These are phyloP conservation scores for Mionectes macconnelli DNA, from an alignment of 2,113 vertebrate genomes.

Conservation along the genomic window DNA sequence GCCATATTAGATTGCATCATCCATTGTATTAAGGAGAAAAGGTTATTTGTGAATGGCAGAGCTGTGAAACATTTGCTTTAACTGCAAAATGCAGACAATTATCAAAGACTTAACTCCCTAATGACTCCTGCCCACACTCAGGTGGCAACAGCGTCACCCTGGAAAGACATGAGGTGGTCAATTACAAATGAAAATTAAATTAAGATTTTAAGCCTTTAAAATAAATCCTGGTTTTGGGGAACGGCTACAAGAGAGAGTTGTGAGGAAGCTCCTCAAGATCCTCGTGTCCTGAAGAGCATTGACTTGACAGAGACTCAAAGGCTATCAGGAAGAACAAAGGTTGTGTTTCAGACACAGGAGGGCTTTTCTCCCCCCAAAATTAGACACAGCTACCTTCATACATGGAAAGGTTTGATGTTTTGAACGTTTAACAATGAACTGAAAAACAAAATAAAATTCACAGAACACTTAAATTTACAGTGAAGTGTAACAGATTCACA, in stretches of 20 bases:
- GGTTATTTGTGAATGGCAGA: neutral
- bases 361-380: neutral
- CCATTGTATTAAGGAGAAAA: conserved; percentile 12
- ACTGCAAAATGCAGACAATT: neutral
- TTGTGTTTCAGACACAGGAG: fast-evolving
- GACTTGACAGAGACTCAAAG: neutral
- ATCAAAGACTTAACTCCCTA: neutral
- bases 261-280: neutral
- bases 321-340: neutral
- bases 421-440: neutral
- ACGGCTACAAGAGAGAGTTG: neutral
- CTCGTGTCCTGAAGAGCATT: neutral
- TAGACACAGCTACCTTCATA: neutral
- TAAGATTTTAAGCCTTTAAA: neutral
- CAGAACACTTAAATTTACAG: neutral
- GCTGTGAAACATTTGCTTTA: neutral
- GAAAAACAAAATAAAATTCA: neutral
- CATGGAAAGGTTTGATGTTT: neutral
- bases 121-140: neutral
- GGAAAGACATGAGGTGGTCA: neutral
- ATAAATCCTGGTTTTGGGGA: neutral
- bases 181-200: neutral
- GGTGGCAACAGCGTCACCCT: neutral
- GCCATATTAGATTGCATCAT: conserved; percentile 14
- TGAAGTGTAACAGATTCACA: neutral